Evolutionary conservation across 2,888 invertebrate genomes (phyloP).

Genomic region (Mycalesis mineus): DNA sequence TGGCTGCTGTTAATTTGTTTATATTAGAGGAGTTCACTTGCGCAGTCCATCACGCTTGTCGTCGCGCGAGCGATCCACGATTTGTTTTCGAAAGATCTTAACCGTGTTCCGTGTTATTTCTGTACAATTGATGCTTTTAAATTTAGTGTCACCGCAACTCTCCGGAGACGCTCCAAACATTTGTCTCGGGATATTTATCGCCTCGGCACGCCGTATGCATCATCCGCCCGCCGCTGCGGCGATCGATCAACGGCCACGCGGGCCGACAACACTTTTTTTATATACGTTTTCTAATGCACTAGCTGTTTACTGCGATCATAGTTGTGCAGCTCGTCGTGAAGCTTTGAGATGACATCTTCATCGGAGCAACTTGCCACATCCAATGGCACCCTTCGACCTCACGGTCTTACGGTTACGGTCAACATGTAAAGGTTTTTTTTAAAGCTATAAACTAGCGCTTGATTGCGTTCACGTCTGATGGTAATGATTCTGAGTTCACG

Average conservation of each 20-base stretch:
- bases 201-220: constrained; percentile 68
- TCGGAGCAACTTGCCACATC: no score
- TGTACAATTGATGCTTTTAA: constrained; percentile 78
- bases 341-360: no score
- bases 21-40: constrained; percentile 76
- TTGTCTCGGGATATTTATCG: constrained; percentile 77
- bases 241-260: constrained; percentile 73
- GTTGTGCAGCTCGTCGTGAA: no score
- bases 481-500: no score
- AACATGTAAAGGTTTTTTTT: no score
- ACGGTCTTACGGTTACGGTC: no score
- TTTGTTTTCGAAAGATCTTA: constrained; percentile 77
- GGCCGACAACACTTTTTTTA: neutral
- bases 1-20: constrained; percentile 76
- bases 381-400: no score
- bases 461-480: no score
- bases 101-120: constrained; percentile 76
- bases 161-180: constrained; percentile 73
- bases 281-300: neutral
- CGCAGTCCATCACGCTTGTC: constrained; percentile 77
- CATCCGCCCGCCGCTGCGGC: constrained; percentile 74
- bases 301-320: no score
- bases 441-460: no score
- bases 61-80: constrained; percentile 74
- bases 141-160: constrained; percentile 77